Percentiles rank a stretch among this genome's conserved stretches.
These are phyloP conservation scores for Synanceia verrucosa DNA, from an alignment of 2,797 vertebrate species.

Conservation along the genomic window DNA sequence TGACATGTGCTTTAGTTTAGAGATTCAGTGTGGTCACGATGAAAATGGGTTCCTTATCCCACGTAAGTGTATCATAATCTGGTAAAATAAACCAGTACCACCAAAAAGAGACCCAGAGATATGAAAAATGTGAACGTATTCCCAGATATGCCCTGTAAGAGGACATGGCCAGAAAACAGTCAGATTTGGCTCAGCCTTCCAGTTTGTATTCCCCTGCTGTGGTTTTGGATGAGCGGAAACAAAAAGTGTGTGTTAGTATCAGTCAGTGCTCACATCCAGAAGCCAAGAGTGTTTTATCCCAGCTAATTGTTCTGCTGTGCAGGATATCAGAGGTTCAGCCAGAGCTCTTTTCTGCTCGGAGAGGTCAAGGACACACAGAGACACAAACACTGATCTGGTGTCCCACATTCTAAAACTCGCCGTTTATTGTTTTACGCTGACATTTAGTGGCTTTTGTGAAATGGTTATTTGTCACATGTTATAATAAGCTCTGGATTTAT, in stretches of 20 bases:
- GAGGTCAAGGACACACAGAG: slow-evolving; percentile 3
- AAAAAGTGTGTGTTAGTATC: background rate
- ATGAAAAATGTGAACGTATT: background rate
- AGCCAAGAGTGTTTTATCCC: slow-evolving; percentile 13
- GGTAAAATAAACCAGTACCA: background rate
- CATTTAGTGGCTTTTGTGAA: slow-evolving; percentile 6
- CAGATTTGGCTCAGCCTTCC: background rate
- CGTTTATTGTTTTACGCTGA: background rate
- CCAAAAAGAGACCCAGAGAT: background rate
- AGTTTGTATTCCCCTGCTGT: background rate
- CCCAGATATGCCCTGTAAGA: background rate
- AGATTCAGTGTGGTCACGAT: too few relatives aligned
- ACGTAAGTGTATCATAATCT: background rate
- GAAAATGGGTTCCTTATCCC: too few relatives aligned
- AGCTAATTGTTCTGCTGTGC: slow-evolving; percentile 10
- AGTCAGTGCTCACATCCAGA: background rate
- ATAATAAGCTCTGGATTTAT: slow-evolving; percentile 20
- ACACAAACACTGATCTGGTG: background rate
- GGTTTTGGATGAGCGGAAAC: slow-evolving; percentile 13
- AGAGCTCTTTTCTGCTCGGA: background rate
- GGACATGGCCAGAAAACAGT: background rate
- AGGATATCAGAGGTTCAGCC: slow-evolving; percentile 22
- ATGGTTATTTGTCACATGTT: slow-evolving; percentile 13
- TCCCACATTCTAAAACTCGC: background rate
- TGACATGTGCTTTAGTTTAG: too few relatives aligned